Percentiles rank a stretch among this genome's conserved stretches.
Conservation (phyloP, 2,113 vertebrate species). For the Myodes glareolus region DNA sequence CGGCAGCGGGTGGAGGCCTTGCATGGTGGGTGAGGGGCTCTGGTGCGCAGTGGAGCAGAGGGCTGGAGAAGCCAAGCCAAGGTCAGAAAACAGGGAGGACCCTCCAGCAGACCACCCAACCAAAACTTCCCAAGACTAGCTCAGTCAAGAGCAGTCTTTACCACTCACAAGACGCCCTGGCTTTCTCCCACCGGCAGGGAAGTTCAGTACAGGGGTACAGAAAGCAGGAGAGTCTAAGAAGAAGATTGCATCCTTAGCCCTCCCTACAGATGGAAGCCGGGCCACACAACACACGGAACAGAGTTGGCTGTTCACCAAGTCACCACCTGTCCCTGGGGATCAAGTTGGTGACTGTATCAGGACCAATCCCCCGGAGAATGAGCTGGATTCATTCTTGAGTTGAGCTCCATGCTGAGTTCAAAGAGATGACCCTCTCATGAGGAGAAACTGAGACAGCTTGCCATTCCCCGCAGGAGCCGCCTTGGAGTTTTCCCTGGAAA, state of each 20-base stretch:
- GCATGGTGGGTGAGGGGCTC: conserved; percentile 30
- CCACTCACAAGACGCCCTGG: not conserved
- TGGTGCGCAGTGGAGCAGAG: not conserved
- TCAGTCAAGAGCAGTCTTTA: not conserved
- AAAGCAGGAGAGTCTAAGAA: not conserved
- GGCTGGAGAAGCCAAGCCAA: conserved; percentile 4
- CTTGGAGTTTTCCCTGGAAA: not conserved
- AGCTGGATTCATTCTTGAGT: not conserved
- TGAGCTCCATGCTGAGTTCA: not conserved
- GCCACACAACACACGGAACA: not conserved
- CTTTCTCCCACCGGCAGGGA: not conserved
- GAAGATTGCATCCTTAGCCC: not conserved
- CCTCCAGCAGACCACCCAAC: conserved; percentile 60
- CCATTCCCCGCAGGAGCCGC: not conserved
- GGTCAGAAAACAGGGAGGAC: conserved; percentile 40
- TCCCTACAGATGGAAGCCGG: not conserved
- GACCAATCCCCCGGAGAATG: not conserved
- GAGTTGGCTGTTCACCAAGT: not conserved
- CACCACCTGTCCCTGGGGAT: not conserved
- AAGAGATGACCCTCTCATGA: not conserved
- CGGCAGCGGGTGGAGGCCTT: not conserved
- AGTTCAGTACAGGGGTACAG: not conserved
- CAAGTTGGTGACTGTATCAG: not conserved
- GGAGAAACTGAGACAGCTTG: not conserved
- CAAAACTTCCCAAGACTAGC: conserved; percentile 24